A percentile compares a stretch with the other conserved stretches of the same genome.
phyloP scores from a whole-genome alignment of 2,113 vertebrate species.

The Baryphthengus martii region DNA sequence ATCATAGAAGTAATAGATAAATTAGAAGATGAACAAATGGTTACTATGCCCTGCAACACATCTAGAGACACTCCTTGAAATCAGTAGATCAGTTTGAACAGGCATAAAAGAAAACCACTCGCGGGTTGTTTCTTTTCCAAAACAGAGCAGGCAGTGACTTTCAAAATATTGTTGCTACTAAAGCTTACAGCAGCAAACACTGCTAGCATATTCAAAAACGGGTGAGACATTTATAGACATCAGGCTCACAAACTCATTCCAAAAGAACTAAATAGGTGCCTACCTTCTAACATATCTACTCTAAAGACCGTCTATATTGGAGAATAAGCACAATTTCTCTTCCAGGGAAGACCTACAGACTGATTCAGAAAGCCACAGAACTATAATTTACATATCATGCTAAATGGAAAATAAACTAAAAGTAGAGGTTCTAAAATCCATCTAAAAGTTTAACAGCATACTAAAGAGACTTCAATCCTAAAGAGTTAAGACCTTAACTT shows the following conservation, averaged over 20 bases:
- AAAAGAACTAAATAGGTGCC: neutral
- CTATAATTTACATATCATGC: neutral
- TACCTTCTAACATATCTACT: neutral
- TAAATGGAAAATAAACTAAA: neutral
- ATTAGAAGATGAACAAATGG: neutral
- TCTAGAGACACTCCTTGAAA: neutral
- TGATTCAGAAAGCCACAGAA: neutral
- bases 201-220: neutral
- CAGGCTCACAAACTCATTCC: neutral
- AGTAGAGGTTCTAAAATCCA: neutral
- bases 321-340: neutral
- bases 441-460: neutral
- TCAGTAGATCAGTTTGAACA: neutral
- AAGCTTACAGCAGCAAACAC: neutral
- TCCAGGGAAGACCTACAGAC: neutral
- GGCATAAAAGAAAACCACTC: no score
- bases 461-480: neutral
- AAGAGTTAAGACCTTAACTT: neutral
- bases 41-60: neutral
- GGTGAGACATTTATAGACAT: neutral
- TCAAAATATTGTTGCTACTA: neutral
- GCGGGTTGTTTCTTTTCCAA: no score
- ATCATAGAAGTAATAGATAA: neutral
- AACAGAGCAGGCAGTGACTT: neutral
- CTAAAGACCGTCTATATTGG: rapidly evolving